A percentile compares a stretch with the other conserved stretches of the same genome.
Conservation (phyloP, 2,888 invertebrate genomes). For the Drosophila kanekoi region DNA sequence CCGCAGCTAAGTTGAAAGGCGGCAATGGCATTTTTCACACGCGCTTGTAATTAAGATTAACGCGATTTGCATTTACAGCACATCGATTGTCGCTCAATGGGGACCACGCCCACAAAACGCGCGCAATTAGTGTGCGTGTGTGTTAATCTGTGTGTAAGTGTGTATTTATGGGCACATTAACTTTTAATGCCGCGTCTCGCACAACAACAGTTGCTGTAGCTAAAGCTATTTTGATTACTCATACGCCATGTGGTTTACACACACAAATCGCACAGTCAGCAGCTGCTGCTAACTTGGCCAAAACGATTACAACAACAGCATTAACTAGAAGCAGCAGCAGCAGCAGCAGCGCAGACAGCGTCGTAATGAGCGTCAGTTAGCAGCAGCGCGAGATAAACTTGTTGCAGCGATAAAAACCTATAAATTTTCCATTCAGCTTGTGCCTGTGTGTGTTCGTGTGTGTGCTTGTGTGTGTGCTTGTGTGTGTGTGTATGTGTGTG, state of each 20-base stretch:
- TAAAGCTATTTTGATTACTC: conserved; percentile 50
- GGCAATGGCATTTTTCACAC: conserved; percentile 40
- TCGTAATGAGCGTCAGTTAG: conserved; percentile 73
- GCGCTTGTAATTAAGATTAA: conserved; percentile 40
- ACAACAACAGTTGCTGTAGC: conserved; percentile 23
- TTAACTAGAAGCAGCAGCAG: conserved; percentile 3
- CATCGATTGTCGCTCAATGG: conserved; percentile 20
- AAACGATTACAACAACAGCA: conserved; percentile 23
- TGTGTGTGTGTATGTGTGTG: conserved; percentile 14
- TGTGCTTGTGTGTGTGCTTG: neutral
- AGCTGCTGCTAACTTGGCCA: conserved; percentile 37
- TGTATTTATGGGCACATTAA: conserved; percentile 51
- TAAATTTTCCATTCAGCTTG: conserved; percentile 67
- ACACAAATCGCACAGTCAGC: conserved; percentile 37
- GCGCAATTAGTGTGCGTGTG: conserved; percentile 19
- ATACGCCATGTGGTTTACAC: conserved; percentile 53
- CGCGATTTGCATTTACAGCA: conserved; percentile 19
- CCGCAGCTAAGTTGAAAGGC: conserved; percentile 23
- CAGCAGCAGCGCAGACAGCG: conserved; percentile 20
- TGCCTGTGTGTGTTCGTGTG: conserved; percentile 5
- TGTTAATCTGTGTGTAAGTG: neutral
- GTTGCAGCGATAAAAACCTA: conserved; percentile 75
- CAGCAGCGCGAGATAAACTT: conserved; percentile 74
- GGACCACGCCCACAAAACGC: conserved; percentile 13
- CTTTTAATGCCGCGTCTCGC: conserved; percentile 44